Percentiles rank a stretch among this genome's conserved stretches.
phyloP scores from a whole-genome alignment of 2,888 invertebrate genomes.

The Hirtodrosophila alboralis region DNA sequence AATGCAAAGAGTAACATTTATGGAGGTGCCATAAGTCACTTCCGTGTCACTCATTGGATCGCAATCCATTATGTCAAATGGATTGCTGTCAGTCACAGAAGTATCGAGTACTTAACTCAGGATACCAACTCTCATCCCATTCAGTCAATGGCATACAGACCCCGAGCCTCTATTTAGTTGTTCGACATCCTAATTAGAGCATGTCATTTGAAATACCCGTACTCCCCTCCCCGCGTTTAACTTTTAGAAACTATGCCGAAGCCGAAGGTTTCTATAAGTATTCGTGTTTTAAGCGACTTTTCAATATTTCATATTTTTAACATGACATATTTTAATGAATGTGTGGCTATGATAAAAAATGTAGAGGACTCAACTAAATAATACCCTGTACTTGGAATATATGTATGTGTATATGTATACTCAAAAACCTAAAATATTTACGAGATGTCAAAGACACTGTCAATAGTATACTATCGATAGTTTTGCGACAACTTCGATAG shows the following conservation, averaged over 20 bases:
- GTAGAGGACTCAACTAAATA: no score
- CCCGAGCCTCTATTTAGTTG: constrained; percentile 3
- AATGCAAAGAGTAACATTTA: constrained; percentile 14
- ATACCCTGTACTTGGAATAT: no score
- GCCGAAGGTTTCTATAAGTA: background rate
- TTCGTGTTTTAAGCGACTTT: constrained; percentile 6
- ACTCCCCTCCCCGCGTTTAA: no score
- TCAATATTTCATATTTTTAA: constrained; percentile 33
- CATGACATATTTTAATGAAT: constrained; percentile 4
- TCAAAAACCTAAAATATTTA: no score
- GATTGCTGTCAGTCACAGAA: constrained; percentile 45
- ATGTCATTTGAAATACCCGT: constrained; percentile 3
- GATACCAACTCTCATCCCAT: background rate
- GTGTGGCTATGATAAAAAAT: no score
- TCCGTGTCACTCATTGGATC: constrained; percentile 47
- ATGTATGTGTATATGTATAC: no score
- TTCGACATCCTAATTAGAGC: constrained; percentile 38
- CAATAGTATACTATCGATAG: no score
- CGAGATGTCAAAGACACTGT: no score
- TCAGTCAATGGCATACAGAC: background rate
- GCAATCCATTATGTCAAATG: constrained; percentile 49
- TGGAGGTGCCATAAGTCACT: constrained; percentile 27
- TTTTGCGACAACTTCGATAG: no score
- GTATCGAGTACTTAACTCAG: background rate
- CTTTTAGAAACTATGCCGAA: background rate